Percentiles rank a stretch among this genome's conserved stretches.
These are phyloP conservation scores for Sinocyclocheilus maitianheensis DNA, from an alignment of 2,113 vertebrate species.

Conservation along the genomic window DNA sequence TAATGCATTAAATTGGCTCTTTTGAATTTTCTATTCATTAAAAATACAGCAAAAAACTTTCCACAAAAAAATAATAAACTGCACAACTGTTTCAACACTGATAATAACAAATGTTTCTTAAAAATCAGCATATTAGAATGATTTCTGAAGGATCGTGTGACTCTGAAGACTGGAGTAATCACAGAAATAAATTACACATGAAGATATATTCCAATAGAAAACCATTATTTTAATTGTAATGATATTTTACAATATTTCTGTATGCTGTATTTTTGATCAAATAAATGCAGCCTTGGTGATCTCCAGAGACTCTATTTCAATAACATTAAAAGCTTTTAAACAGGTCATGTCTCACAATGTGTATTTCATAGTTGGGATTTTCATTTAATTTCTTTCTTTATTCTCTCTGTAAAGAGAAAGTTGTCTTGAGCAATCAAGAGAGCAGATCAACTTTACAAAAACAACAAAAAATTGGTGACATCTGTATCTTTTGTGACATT, in stretches of 20 bases:
- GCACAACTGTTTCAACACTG: not conserved
- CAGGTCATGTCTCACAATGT: too few species aligned
- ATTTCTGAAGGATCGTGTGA: not conserved
- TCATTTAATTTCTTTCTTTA: too few species aligned
- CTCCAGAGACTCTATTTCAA: not conserved
- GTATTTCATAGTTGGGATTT: too few species aligned
- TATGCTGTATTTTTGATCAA: not conserved
- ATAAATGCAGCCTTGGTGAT: not conserved
- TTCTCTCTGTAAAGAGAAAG: too few species aligned
- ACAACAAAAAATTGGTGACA: too few species aligned
- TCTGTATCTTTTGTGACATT: too few species aligned
- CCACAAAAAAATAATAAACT: not conserved
- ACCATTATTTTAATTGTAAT: not conserved
- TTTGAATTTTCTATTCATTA: not conserved
- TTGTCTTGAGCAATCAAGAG: too few species aligned
- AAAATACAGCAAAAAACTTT: not conserved
- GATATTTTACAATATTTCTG: not conserved
- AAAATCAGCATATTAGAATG: not conserved
- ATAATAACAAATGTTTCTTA: not conserved
- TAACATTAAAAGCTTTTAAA: not conserved
- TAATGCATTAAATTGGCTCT: not conserved
- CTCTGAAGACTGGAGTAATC: not conserved
- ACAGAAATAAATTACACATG: too few species aligned
- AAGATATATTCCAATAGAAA: not conserved
- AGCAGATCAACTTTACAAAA: too few species aligned